These are phyloP conservation scores for Creontiades dilutus DNA, from an alignment of 2,888 invertebrate species.

Conservation along the genomic window DNA sequence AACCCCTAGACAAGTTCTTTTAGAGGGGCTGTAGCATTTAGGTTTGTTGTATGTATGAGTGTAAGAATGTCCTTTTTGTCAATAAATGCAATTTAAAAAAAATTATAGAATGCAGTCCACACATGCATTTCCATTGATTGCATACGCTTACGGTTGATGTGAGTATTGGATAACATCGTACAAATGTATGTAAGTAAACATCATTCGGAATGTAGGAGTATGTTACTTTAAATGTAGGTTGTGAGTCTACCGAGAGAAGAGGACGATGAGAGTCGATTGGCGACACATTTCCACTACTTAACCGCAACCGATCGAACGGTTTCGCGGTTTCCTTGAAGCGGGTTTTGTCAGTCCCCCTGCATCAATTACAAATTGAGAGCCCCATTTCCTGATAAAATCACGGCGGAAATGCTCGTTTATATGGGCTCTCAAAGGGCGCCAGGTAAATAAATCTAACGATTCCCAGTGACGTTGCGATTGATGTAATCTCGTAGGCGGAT, in stretches of 20 bases:
- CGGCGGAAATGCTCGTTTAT: background rate
- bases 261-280: background rate
- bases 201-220: too few relatives aligned
- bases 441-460: conserved; percentile 8
- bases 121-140: too few relatives aligned
- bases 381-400: background rate
- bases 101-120: too few relatives aligned
- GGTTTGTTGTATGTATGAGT: too few relatives aligned
- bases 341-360: background rate
- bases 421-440: background rate
- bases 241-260: background rate
- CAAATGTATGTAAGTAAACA: too few relatives aligned
- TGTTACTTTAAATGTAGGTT: too few relatives aligned
- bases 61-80: too few relatives aligned
- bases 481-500: background rate
- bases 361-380: background rate
- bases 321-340: background rate
- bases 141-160: too few relatives aligned
- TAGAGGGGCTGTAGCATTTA: too few relatives aligned
- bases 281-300: background rate
- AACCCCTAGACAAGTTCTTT: too few relatives aligned
- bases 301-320: conserved; percentile 5
- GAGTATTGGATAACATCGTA: too few relatives aligned
- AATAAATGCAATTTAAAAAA: too few relatives aligned
- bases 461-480: background rate